These are phyloP conservation scores for Geotrypetes seraphini DNA, from an alignment of 2,797 vertebrate genomes.

Conservation along the genomic window DNA sequence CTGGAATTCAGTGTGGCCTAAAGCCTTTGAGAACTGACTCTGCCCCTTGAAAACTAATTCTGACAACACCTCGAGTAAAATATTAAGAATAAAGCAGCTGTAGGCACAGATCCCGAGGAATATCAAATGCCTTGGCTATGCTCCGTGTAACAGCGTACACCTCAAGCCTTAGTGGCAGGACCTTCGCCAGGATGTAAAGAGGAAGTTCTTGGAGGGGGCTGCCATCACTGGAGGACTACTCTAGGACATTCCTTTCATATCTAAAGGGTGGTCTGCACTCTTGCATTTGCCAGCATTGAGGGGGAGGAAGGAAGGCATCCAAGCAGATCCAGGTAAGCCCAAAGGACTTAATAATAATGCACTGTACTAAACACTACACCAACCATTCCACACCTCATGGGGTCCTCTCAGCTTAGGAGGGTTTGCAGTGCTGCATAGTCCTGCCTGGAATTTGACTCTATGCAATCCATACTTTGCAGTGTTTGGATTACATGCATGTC, in stretches of 20 bases:
- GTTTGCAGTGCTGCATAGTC: no score
- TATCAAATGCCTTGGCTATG: slow-evolving; percentile 19
- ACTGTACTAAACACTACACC: slow-evolving; percentile 7
- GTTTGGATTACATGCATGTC: no score
- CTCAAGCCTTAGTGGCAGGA: slow-evolving; percentile 16
- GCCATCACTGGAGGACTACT: slow-evolving; percentile 13
- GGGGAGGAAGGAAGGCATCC: slow-evolving; percentile 19
- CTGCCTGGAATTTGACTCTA: no score
- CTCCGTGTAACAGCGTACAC: slow-evolving; percentile 15
- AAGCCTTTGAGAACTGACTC: background rate
- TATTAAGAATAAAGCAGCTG: slow-evolving; percentile 8
- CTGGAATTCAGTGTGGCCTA: no score
- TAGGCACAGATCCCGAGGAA: slow-evolving; percentile 16
- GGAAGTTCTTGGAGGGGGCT: slow-evolving; percentile 13
- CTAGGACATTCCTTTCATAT: slow-evolving; percentile 9
- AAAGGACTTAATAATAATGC: slow-evolving; percentile 15
- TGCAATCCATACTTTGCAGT: no score
- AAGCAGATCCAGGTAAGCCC: slow-evolving; percentile 18
- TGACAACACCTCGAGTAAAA: background rate
- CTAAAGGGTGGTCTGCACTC: slow-evolving; percentile 6
- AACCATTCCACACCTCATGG: no score
- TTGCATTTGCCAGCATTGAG: slow-evolving; percentile 17
- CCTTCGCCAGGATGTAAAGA: slow-evolving; percentile 17
- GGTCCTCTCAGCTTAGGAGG: no score
- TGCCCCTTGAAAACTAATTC: background rate